phyloP scores from a whole-genome alignment of 2,797 vertebrate species.

The Channallabes apus region DNA sequence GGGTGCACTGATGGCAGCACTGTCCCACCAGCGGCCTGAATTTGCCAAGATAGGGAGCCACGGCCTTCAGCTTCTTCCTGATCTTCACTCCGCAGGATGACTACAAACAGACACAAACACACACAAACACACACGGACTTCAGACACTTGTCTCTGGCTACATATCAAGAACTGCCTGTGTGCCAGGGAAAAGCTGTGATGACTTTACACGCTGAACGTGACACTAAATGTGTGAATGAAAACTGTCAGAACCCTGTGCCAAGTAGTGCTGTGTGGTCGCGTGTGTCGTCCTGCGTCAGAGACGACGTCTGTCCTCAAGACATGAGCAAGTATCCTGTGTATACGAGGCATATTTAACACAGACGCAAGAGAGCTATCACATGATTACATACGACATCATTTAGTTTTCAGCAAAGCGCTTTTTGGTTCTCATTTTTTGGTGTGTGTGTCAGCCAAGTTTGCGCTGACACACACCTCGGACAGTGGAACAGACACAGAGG shows the following conservation, averaged over 20 bases:
- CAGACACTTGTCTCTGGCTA: neutral
- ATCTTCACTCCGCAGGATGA: slow-evolving; percentile 70
- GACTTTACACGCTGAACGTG: neutral
- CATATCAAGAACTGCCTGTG: neutral
- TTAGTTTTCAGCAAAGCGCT: neutral
- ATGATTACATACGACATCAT: neutral
- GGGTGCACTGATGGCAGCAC: slow-evolving; percentile 89
- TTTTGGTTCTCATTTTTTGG: no score
- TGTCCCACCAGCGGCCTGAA: slow-evolving; percentile 76
- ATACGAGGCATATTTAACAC: neutral
- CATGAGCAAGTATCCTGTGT: neutral
- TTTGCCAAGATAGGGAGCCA: slow-evolving; percentile 76
- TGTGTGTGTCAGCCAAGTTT: no score
- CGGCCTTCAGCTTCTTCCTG: slow-evolving; percentile 72
- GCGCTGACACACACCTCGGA: neutral
- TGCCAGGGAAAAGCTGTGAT: slow-evolving; percentile 5
- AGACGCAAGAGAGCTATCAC: neutral
- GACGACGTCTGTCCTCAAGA: neutral
- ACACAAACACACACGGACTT: slow-evolving; percentile 24
- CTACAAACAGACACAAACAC: slow-evolving; percentile 55
- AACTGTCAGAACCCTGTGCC: neutral
- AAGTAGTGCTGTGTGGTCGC: neutral
- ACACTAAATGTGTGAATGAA: neutral
- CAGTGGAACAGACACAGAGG: neutral
- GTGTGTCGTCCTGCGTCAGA: neutral